phyloP scores from a whole-genome alignment of 2,797 vertebrate species.

The Lepidocolaptes lacrymiger region DNA sequence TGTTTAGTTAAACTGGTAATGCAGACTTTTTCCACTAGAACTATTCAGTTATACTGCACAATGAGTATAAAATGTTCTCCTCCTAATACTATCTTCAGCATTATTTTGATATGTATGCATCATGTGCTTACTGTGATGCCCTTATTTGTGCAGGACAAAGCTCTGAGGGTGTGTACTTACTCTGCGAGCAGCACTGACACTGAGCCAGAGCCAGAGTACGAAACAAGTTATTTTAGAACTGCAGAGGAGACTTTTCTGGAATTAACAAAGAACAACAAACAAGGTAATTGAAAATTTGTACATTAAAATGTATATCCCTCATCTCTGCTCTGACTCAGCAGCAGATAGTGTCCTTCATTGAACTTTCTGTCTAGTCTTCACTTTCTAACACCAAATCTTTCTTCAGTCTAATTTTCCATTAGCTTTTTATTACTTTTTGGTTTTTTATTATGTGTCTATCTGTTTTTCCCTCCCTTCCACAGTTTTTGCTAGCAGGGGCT shows the following conservation, averaged over 20 bases:
- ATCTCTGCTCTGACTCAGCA: slow-evolving; percentile 10
- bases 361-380: neutral
- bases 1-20: neutral
- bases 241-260: slow-evolving; percentile 73
- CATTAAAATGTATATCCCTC: neutral
- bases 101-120: neutral
- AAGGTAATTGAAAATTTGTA: slow-evolving; percentile 74
- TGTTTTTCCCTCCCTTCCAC: slow-evolving; percentile 2
- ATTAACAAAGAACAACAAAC: slow-evolving; percentile 71
- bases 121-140: neutral
- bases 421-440: slow-evolving; percentile 27
- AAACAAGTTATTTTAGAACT: slow-evolving; percentile 61
- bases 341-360: neutral
- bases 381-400: slow-evolving; percentile 12
- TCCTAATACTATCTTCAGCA: neutral
- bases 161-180: slow-evolving; percentile 77
- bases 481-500: slow-evolving; percentile 7
- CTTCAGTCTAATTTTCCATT: slow-evolving; percentile 57
- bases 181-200: slow-evolving; percentile 79
- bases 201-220: slow-evolving; percentile 77
- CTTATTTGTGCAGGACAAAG: slow-evolving; percentile 76
- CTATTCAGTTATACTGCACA: neutral
- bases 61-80: neutral
- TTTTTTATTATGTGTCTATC: neutral
- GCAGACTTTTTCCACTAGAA: neutral